These are phyloP conservation scores for Goniozus legneri DNA, from an alignment of 1,140 invertebrate genomes.

Conservation along the genomic window DNA sequence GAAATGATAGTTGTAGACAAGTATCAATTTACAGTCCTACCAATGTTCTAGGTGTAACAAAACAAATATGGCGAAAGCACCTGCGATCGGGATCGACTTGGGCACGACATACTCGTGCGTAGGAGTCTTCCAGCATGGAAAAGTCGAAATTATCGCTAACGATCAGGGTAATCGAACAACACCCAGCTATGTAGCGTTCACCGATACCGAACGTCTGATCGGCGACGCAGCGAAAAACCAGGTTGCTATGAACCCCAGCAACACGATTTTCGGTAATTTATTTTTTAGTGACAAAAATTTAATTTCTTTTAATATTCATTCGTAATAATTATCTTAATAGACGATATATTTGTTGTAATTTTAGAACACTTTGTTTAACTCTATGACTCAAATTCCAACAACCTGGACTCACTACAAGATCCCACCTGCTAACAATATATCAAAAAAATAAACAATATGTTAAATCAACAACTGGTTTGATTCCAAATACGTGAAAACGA, in stretches of 20 bases:
- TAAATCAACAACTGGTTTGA: conserved; percentile 7
- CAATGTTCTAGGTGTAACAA: conserved; percentile 9
- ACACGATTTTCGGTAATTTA: conserved; percentile 66
- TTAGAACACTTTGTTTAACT: neutral
- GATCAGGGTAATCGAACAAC: conserved; percentile 90
- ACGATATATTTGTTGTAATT: neutral
- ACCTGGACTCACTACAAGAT: neutral
- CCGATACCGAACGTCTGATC: conserved; percentile 80
- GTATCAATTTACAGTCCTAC: neutral
- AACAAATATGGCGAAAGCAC: conserved; percentile 42
- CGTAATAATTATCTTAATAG: neutral
- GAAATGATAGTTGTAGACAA: neutral
- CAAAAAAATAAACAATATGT: conserved; percentile 5
- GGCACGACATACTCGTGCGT: conserved; percentile 81
- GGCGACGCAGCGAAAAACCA: conserved; percentile 82
- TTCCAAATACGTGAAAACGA: neutral
- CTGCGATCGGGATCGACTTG: conserved; percentile 70
- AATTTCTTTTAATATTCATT: neutral
- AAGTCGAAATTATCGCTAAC: conserved; percentile 90
- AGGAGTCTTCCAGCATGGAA: conserved; percentile 76
- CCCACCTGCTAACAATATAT: neutral
- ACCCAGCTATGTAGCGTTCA: conserved; percentile 88
- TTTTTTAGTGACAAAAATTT: neutral
- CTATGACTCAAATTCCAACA: neutral
- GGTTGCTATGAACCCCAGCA: conserved; percentile 70